phyloP scores from a whole-genome alignment of 2,113 vertebrate genomes.

The Melanocharis versteri region DNA sequence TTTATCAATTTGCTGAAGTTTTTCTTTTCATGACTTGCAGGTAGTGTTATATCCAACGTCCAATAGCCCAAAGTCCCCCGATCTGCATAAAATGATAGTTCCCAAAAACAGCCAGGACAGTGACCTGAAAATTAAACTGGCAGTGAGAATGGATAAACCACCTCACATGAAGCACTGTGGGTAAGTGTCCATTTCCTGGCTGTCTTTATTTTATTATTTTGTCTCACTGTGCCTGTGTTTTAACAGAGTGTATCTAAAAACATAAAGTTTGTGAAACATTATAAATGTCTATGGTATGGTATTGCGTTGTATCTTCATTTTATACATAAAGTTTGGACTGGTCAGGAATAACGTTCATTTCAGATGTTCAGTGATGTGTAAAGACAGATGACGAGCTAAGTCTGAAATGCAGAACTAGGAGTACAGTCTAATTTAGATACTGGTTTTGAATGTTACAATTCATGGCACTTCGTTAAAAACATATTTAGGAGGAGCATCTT shows the following conservation, averaged over 20 bases:
- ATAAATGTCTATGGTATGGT: neutral
- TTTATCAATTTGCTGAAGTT: neutral
- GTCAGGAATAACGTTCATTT: neutral
- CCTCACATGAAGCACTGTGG: slow-evolving; percentile 97
- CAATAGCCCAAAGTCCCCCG: slow-evolving; percentile 87
- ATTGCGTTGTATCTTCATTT: neutral
- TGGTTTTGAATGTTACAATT: neutral
- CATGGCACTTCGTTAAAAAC: neutral
- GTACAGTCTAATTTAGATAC: neutral
- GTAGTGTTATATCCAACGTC: slow-evolving; percentile 90
- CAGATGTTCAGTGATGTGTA: neutral
- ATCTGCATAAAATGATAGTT: slow-evolving; percentile 91
- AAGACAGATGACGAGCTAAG: neutral
- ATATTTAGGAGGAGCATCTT: neutral
- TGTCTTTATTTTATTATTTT: neutral
- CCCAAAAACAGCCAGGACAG: slow-evolving; percentile 93
- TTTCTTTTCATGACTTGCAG: slow-evolving; percentile 69
- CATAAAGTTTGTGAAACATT: neutral
- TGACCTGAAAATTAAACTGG: slow-evolving; percentile 93
- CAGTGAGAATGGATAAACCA: slow-evolving; percentile 95
- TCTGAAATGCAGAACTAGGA: neutral
- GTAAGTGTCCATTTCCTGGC: slow-evolving; percentile 70
- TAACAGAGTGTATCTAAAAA: neutral
- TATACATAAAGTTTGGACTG: neutral
- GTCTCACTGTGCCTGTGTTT: neutral